Evolutionary conservation across 2,113 vertebrate species (phyloP).

Genomic region (Poicephalus gulielmi): DNA sequence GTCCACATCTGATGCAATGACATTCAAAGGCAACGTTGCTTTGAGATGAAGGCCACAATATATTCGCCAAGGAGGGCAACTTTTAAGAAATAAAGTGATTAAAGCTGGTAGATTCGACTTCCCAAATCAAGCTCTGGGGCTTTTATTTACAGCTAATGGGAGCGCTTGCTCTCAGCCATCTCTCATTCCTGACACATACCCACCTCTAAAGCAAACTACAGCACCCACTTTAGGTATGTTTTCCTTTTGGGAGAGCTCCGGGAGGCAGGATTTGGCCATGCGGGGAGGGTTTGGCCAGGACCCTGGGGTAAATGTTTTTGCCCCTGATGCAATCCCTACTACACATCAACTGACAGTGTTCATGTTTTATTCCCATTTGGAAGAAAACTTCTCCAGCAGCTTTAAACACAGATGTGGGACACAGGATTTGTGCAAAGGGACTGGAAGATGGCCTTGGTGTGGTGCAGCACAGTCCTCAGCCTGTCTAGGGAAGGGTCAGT

Average conservation of each 20-base stretch:
- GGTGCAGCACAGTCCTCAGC: background rate
- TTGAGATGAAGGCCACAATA: background rate
- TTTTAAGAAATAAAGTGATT: background rate
- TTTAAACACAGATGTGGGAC: accelerated
- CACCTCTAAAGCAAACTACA: constrained; percentile 16
- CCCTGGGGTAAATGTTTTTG: background rate
- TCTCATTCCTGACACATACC: background rate
- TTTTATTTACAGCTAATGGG: background rate
- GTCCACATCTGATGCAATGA: background rate
- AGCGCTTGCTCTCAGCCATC: background rate
- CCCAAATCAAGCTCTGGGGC: background rate
- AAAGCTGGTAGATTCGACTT: background rate
- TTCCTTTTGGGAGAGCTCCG: background rate
- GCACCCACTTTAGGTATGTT: background rate
- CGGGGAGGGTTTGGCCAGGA: background rate
- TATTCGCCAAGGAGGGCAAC: background rate
- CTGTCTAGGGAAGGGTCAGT: background rate
- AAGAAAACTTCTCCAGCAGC: background rate
- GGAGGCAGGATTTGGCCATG: background rate
- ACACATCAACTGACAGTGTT: accelerated
- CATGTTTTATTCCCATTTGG: background rate
- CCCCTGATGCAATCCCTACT: background rate
- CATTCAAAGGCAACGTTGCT: background rate
- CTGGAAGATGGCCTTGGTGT: background rate
- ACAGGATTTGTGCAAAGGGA: background rate